phyloP scores from a whole-genome alignment of 2,113 vertebrate species.

The Poeciliopsis occidentalis region DNA sequence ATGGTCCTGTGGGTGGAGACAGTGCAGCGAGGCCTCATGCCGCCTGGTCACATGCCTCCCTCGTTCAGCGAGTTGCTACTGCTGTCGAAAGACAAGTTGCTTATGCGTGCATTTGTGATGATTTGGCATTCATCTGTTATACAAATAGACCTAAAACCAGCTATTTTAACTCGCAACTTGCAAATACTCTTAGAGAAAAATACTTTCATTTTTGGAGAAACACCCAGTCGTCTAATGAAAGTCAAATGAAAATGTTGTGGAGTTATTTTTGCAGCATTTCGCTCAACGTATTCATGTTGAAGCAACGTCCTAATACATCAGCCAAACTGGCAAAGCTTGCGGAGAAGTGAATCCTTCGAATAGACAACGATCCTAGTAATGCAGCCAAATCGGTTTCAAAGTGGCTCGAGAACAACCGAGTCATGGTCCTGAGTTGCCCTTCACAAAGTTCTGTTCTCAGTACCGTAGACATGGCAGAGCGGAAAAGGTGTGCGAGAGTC shows the following conservation, averaged over 20 bases:
- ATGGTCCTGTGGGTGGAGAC: slow-evolving; percentile 42
- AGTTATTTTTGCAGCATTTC: too few relatives aligned
- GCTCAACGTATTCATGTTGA: background rate
- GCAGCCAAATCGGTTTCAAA: background rate
- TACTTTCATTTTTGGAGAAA: background rate
- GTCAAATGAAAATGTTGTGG: too few relatives aligned
- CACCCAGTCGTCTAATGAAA: too few relatives aligned
- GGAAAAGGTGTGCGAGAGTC: too few relatives aligned
- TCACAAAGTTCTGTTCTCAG: background rate
- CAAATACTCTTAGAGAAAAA: background rate
- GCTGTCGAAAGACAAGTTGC: slow-evolving; percentile 11
- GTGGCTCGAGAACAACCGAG: background rate
- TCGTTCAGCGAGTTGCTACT: slow-evolving; percentile 41
- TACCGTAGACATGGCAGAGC: too few relatives aligned
- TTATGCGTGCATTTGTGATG: slow-evolving; percentile 19
- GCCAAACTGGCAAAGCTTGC: background rate
- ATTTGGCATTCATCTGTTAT: too few relatives aligned
- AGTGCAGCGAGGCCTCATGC: slow-evolving; percentile 31
- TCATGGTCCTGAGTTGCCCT: background rate
- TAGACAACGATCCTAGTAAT: background rate
- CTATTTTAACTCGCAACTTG: slow-evolving; percentile 58
- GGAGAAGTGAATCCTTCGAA: background rate
- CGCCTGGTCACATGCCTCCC: slow-evolving; percentile 55
- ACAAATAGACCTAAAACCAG: slow-evolving; percentile 19
- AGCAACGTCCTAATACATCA: background rate